Conservation (phyloP, 2,888 invertebrate genomes). For the Meiosimyza platycephala region DNA sequence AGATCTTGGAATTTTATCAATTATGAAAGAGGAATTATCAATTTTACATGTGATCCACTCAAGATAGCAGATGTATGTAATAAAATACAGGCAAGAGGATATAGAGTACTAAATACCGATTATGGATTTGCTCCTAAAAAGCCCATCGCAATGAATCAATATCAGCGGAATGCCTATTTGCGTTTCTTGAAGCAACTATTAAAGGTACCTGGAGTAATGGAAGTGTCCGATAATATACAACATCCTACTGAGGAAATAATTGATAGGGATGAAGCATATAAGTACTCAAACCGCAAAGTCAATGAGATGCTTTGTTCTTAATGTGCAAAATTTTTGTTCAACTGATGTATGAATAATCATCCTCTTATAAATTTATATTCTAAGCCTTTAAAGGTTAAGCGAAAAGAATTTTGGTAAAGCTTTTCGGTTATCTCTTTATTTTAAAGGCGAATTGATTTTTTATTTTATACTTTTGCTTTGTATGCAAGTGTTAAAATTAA, state of each 20-base stretch:
- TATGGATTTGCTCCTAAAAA: slow-evolving; percentile 46
- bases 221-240: slow-evolving; percentile 55
- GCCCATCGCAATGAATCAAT: slow-evolving; percentile 39
- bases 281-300: neutral
- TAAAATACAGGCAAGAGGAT: slow-evolving; percentile 45
- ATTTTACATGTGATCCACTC: slow-evolving; percentile 49
- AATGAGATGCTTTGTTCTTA: neutral
- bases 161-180: slow-evolving; percentile 43
- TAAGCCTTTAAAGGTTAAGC: too few relatives aligned
- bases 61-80: slow-evolving; percentile 42
- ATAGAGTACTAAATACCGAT: slow-evolving; percentile 45
- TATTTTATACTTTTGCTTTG: too few relatives aligned
- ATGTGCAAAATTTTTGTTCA: too few relatives aligned
- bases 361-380: too few relatives aligned
- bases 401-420: too few relatives aligned
- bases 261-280: neutral
- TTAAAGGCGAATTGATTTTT: too few relatives aligned
- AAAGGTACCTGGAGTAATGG: slow-evolving; percentile 47
- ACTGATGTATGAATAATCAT: too few relatives aligned
- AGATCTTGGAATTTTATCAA: slow-evolving; percentile 43
- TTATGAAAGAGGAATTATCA: slow-evolving; percentile 44
- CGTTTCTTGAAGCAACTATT: slow-evolving; percentile 46
- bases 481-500: too few relatives aligned
- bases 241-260: neutral
- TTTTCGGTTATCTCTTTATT: too few relatives aligned